Percentiles rank a stretch among this genome's conserved stretches.
Evolutionary conservation across 2,113 vertebrate genomes (phyloP).

Genomic region (Pseudopipra pipra): DNA sequence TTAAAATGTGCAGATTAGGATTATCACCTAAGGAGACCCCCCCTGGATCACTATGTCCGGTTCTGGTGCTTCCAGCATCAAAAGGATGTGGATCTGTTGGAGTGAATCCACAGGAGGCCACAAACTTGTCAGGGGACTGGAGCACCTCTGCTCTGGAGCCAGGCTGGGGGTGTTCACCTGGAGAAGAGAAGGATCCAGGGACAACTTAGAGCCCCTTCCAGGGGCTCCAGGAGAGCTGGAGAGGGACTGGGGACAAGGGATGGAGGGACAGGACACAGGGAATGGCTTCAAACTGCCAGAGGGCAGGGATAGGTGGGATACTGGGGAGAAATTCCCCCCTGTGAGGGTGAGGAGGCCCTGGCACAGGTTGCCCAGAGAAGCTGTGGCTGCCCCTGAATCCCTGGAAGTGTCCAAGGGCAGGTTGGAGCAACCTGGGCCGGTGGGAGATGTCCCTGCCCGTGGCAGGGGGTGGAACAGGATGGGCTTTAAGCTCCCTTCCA

Average conservation of each 20-base stretch:
- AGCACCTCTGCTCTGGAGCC: background rate
- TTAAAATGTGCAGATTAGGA: background rate
- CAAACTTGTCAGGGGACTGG: background rate
- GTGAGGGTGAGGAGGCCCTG: background rate
- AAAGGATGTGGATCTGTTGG: background rate
- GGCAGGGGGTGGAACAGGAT: background rate
- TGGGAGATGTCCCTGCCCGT: background rate
- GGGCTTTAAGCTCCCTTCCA: background rate
- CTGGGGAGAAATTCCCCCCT: background rate
- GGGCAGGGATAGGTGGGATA: background rate
- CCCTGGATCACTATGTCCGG: background rate
- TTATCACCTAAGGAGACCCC: background rate
- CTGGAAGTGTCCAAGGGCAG: background rate
- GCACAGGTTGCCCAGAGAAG: background rate
- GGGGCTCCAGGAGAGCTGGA: background rate
- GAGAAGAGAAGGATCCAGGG: background rate
- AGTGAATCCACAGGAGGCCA: background rate
- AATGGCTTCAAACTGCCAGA: background rate
- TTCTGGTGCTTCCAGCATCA: background rate
- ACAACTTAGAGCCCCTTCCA: background rate
- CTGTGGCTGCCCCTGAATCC: background rate
- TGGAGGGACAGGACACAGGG: background rate
- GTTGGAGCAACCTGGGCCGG: background rate
- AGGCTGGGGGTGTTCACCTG: background rate
- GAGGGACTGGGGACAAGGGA: background rate